Evolutionary conservation across 1,140 invertebrate species (phyloP).

Genomic region (Mamestra configurata): DNA sequence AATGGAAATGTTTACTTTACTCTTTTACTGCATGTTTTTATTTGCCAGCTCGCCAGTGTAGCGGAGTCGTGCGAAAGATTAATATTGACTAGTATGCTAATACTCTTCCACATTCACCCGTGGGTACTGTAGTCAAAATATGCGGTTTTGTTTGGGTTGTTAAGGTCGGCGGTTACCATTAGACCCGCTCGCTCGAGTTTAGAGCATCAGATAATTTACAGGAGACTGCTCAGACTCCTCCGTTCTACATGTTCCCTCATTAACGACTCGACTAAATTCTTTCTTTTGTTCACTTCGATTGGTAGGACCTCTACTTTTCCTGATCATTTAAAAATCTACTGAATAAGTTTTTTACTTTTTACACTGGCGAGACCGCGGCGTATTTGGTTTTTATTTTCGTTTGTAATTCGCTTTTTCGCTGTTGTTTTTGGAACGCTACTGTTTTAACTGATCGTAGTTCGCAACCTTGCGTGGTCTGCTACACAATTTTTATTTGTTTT

Average conservation of each 20-base stretch:
- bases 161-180: slow-evolving; percentile 54
- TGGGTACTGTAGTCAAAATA: slow-evolving; percentile 50
- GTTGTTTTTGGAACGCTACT: slow-evolving; percentile 73
- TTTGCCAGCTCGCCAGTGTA: slow-evolving; percentile 52
- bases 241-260: slow-evolving; percentile 59
- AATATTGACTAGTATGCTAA: slow-evolving; percentile 61
- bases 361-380: slow-evolving; percentile 57
- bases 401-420: slow-evolving; percentile 60
- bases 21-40: slow-evolving; percentile 61
- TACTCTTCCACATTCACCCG: slow-evolving; percentile 42
- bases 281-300: slow-evolving; percentile 59
- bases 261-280: slow-evolving; percentile 54
- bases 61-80: slow-evolving; percentile 53
- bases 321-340: slow-evolving; percentile 65
- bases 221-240: slow-evolving; percentile 12
- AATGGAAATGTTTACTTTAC: slow-evolving; percentile 69
- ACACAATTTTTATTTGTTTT: slow-evolving; percentile 72
- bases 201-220: slow-evolving; percentile 60
- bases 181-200: slow-evolving; percentile 48
- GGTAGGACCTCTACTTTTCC: slow-evolving; percentile 60
- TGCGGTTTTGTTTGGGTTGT: slow-evolving; percentile 59
- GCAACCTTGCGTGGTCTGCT: slow-evolving; percentile 64
- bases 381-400: slow-evolving; percentile 76
- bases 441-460: slow-evolving; percentile 73
- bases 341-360: slow-evolving; percentile 63